Percentiles rank a stretch among this genome's conserved stretches.
Evolutionary conservation across 1,140 invertebrate genomes (phyloP).

Genomic region (Caenorhabditis briggsae): DNA sequence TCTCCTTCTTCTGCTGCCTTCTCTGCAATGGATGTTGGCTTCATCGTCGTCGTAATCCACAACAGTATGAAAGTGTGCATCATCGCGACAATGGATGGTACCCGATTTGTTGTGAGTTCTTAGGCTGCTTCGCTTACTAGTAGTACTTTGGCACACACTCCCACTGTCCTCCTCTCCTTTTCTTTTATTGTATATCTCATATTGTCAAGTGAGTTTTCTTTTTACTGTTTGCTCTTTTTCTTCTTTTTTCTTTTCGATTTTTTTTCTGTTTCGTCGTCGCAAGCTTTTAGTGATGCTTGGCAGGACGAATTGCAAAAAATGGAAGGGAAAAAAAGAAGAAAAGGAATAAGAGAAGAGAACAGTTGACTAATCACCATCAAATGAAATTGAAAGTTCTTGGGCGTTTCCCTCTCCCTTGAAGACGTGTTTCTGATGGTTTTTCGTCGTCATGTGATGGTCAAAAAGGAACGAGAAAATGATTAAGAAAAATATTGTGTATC

Average conservation of each 20-base stretch:
- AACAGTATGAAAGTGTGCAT: conserved; percentile 66
- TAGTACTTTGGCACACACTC: conserved; percentile 46
- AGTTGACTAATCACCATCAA: conserved; percentile 51
- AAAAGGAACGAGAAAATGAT: not conserved
- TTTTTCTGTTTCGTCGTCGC: not conserved
- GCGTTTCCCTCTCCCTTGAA: conserved; percentile 3
- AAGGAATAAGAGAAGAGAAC: conserved; percentile 3
- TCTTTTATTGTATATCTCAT: not conserved
- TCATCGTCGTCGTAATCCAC: conserved; percentile 67
- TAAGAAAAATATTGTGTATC: not conserved
- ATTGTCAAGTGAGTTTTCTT: conserved; percentile 48
- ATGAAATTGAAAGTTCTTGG: conserved; percentile 52
- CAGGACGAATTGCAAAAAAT: not conserved
- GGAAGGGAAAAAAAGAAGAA: not conserved
- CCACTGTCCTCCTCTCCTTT: not conserved
- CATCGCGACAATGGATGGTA: conserved; percentile 66
- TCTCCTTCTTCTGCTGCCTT: conserved; percentile 70
- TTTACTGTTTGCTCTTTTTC: conserved; percentile 29
- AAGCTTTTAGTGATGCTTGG: not conserved
- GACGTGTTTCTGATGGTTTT: conserved; percentile 48
- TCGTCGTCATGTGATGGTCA: conserved; percentile 34
- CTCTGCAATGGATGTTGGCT: conserved; percentile 70
- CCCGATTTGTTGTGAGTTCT: conserved; percentile 68
- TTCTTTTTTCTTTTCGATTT: not conserved
- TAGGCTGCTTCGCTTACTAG: not conserved